Evolutionary conservation across 2,113 vertebrate genomes (phyloP).

Genomic region (Sprattus sprattus): DNA sequence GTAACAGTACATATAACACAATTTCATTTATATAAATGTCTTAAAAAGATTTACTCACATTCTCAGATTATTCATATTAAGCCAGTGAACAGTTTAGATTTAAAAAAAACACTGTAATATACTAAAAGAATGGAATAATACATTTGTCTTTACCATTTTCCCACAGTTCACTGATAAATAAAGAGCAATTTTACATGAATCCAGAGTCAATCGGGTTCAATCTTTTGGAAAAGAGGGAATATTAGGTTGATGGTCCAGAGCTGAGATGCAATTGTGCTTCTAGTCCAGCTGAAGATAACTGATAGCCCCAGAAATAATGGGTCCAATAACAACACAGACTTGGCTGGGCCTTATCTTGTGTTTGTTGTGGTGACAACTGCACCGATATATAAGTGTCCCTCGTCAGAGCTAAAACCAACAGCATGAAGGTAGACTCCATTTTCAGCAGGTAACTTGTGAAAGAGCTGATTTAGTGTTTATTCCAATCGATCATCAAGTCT

Average conservation of each 20-base stretch:
- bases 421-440: background rate
- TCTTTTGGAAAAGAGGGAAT: background rate
- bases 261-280: background rate
- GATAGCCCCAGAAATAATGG: constrained; percentile 4
- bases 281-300: background rate
- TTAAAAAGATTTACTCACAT: background rate
- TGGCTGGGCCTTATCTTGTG: background rate
- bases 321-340: background rate
- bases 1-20: background rate
- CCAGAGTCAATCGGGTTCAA: background rate
- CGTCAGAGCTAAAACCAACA: background rate
- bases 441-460: background rate
- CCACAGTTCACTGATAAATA: background rate
- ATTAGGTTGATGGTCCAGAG: background rate
- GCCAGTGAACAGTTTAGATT: background rate
- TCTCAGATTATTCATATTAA: background rate
- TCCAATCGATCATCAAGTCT: background rate
- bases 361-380: background rate
- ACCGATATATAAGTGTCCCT: background rate
- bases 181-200: background rate
- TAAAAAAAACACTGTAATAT: background rate
- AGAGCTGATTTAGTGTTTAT: background rate
- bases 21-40: background rate
- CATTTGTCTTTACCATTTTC: background rate
- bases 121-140: background rate